Base-by-base conservation (phyloP, 2,797 vertebrate species). In the Euthynnus affinis region DNA sequence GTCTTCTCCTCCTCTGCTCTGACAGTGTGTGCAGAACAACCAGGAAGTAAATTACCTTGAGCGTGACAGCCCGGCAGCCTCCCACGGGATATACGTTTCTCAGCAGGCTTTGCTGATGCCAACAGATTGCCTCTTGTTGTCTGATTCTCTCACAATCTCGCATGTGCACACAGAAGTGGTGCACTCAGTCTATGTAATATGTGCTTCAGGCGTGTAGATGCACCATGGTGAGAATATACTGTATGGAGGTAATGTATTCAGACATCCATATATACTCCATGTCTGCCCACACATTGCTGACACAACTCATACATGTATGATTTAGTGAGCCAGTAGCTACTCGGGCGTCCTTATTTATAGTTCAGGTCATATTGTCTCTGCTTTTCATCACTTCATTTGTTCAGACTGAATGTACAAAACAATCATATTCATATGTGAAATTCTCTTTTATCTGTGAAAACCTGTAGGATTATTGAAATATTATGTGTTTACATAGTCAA, bases 1-100 rank as follows among this genome's bases (percentile, higher is more conserved):
- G 49, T 80, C 83, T 14, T 75, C 78, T 86, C 63, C 73, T 78
- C 68, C 65, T 61, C 59, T 14, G 71, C 56, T 58, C 72, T 71
- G 68, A 82, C 79, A 77, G 78, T 25, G 69, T 17, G 66, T 82
- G 71, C 83, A 64, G 66, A 79, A 68, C 78, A 77, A 92, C 85
- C 78, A 91, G 89, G 86, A 90, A 91, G 85, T 88, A 78, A 91
- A 87, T 93, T 89, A 92, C 76, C 72, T 56, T 37, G 84, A 88
- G 77, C 7, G 18, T 49, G 46, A 49, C 46, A 49, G 46, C 46
- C 86, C 74, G 86, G 77, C 81, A 79, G 73, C 85, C 70, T 87
- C 68, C 83, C 80, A 78, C 49, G 48, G 76, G 77, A 88, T 27
- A 13, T 29, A 64, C 76, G 61, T 87, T 86, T 88, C 88, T 87